Evolutionary conservation across 2,797 vertebrate species (phyloP).

Genomic region (Epinephelus awoara): DNA sequence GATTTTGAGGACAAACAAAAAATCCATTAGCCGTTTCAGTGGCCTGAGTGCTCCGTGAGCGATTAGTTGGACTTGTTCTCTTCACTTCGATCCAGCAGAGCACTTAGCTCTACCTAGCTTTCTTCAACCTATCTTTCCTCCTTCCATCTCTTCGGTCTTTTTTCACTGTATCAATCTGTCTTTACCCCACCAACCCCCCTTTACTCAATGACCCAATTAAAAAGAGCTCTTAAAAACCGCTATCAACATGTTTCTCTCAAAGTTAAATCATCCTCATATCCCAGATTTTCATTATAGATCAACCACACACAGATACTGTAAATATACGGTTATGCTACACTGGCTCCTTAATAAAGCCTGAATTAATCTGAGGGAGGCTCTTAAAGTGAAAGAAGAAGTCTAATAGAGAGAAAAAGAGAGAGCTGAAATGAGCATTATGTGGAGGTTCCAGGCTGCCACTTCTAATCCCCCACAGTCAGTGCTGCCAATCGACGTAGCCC

Average conservation of each 20-base stretch:
- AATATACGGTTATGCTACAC: constrained; percentile 20
- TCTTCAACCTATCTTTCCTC: constrained; percentile 29
- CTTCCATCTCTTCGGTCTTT: constrained; percentile 4
- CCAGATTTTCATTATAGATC: constrained; percentile 65
- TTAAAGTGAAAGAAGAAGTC: constrained; percentile 22
- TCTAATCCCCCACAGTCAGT: constrained; percentile 54
- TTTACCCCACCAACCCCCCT: neutral
- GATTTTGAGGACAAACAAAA: constrained; percentile 46
- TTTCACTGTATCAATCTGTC: constrained; percentile 12
- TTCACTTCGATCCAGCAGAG: constrained; percentile 34
- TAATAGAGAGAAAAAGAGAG: constrained; percentile 33
- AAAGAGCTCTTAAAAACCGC: constrained; percentile 28
- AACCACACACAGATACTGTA: constrained; percentile 19
- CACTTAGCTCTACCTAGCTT: constrained; percentile 32
- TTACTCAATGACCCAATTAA: constrained; percentile 46
- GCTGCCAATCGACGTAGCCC: constrained; percentile 47
- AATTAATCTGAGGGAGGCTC: constrained; percentile 22
- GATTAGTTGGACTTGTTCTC: constrained; percentile 38
- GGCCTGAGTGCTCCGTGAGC: constrained; percentile 42
- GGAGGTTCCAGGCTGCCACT: constrained; percentile 49
- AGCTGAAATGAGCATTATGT: constrained; percentile 45
- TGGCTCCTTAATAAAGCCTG: constrained; percentile 23
- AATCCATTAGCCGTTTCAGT: constrained; percentile 48
- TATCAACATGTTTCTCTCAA: constrained; percentile 38
- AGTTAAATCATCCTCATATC: constrained; percentile 39